Evolutionary conservation across 2,888 invertebrate genomes (phyloP).

Genomic region (Conistra vaccinii): DNA sequence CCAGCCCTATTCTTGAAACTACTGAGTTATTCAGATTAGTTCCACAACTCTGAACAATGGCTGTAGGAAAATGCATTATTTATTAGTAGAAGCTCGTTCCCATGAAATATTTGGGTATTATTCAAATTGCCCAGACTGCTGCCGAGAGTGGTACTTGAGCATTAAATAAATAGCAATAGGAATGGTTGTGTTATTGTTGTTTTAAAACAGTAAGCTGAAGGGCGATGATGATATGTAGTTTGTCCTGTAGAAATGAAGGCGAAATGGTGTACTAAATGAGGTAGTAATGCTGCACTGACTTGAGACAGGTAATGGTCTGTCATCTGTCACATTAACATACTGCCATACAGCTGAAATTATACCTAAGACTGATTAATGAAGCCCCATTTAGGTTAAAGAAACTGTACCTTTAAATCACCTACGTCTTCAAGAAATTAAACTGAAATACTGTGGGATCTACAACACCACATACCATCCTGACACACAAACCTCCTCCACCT

Average conservation of each 20-base stretch:
- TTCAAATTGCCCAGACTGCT: constrained; percentile 49
- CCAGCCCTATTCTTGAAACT: constrained; percentile 27
- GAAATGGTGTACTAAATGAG: background rate
- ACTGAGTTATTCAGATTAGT: constrained; percentile 53
- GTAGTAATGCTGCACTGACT: background rate
- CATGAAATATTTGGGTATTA: constrained; percentile 51
- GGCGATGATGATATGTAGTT: background rate
- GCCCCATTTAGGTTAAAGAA: too few species aligned
- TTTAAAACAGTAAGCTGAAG: constrained; percentile 10
- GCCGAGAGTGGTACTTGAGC: constrained; percentile 17
- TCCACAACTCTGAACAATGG: constrained; percentile 46
- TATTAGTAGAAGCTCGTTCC: constrained; percentile 46
- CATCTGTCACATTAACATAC: too few species aligned
- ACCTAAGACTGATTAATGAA: too few species aligned
- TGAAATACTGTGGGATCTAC: too few species aligned
- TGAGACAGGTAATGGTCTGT: too few species aligned
- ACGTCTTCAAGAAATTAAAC: too few species aligned
- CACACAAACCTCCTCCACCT: too few species aligned
- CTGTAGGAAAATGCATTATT: constrained; percentile 56
- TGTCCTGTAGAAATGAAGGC: background rate
- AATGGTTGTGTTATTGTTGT: constrained; percentile 7
- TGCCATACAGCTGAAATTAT: too few species aligned
- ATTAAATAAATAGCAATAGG: constrained; percentile 36
- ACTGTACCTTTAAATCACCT: too few species aligned
- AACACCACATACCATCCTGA: too few species aligned